Evolutionary conservation across 2,113 vertebrate species (phyloP).

Genomic region (Chaetodon auriga): DNA sequence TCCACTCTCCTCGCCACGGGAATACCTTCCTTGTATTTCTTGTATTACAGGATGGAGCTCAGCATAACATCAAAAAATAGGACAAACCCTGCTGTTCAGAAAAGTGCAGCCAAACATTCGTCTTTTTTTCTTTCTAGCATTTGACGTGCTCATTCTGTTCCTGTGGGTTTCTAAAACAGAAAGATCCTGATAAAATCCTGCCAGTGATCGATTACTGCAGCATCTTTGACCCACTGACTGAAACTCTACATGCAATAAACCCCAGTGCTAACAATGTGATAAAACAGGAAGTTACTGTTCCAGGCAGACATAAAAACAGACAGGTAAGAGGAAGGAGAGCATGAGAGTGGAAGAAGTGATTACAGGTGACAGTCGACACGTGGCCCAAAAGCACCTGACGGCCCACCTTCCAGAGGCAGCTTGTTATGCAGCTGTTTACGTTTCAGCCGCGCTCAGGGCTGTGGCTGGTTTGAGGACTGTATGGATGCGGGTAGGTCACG

Average conservation of each 20-base stretch:
- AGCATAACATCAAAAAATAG: conserved; percentile 15
- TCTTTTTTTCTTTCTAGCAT: conserved; percentile 14
- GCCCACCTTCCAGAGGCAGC: neutral
- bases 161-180: neutral
- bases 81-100: conserved; percentile 16
- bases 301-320: neutral
- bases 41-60: conserved; percentile 6
- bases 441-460: neutral
- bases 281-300: neutral
- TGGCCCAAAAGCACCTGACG: neutral
- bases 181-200: neutral
- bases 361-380: neutral
- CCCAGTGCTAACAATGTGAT: too few relatives aligned
- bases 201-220: neutral
- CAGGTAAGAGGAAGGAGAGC: neutral
- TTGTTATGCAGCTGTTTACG: neutral
- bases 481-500: neutral
- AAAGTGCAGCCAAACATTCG: conserved; percentile 8
- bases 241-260: conserved; percentile 7
- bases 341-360: neutral
- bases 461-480: neutral
- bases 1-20: neutral
- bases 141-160: neutral
- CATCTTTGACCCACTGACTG: neutral
- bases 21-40: conserved; percentile 20